These are phyloP conservation scores for Ceyx cyanopectus DNA, from an alignment of 2,113 vertebrate species.

Conservation along the genomic window DNA sequence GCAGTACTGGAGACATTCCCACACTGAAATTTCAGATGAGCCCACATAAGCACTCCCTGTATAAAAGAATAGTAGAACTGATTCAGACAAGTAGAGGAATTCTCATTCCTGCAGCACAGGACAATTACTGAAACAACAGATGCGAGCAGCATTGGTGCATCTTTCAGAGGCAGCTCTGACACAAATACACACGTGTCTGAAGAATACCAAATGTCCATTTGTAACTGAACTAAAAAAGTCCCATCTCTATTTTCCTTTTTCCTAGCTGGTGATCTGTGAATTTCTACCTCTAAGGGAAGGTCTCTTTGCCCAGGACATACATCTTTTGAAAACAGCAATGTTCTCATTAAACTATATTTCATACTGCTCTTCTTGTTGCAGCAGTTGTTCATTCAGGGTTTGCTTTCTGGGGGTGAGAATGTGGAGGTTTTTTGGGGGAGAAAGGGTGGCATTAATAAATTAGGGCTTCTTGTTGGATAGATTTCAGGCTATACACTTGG, in stretches of 20 bases:
- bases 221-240: not conserved
- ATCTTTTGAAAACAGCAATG: not conserved
- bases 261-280: not conserved
- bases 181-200: conserved; percentile 17
- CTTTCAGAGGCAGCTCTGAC: conserved; percentile 41
- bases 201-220: conserved; percentile 43
- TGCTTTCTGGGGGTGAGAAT: rapidly evolving
- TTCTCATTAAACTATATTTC: not conserved
- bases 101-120: not conserved
- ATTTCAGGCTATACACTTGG: not conserved
- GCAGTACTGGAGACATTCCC: not conserved
- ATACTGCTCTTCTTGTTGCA: not conserved
- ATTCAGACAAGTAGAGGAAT: not conserved
- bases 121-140: conserved; percentile 36
- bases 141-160: not conserved
- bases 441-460: not conserved
- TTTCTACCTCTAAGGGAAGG: not conserved
- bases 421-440: not conserved
- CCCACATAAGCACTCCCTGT: not conserved
- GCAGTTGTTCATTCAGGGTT: not conserved
- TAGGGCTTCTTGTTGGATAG: not conserved
- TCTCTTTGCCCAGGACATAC: not conserved
- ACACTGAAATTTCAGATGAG: not conserved
- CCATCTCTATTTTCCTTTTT: not conserved
- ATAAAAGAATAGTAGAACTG: conserved; percentile 18